Evolutionary conservation across 2,113 vertebrate genomes (phyloP).

Genomic region (Motacilla alba): DNA sequence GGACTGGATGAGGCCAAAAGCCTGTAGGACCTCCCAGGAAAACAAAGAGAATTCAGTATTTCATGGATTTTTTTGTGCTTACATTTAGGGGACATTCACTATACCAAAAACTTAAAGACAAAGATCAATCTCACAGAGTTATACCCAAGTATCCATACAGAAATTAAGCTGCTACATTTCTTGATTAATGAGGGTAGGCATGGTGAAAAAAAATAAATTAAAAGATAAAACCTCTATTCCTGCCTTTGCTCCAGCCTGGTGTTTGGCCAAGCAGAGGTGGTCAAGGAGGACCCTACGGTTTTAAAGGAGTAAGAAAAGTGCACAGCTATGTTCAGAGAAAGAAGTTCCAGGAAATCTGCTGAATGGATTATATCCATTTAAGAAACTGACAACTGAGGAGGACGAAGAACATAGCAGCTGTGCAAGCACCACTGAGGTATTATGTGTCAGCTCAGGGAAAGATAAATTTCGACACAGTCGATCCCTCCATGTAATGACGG

Average conservation of each 20-base stretch:
- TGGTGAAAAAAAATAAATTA: background rate
- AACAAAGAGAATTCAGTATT: background rate
- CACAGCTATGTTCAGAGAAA: background rate
- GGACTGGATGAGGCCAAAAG: background rate
- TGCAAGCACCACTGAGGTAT: background rate
- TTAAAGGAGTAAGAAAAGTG: background rate
- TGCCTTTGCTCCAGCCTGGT: background rate
- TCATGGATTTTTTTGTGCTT: background rate
- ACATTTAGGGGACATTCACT: background rate
- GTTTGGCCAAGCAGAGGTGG: background rate
- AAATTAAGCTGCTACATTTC: background rate
- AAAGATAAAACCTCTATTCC: background rate
- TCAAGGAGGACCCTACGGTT: background rate
- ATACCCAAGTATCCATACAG: background rate
- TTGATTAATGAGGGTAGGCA: background rate
- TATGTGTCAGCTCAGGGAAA: background rate
- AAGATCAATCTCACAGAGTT: background rate
- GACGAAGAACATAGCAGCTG: background rate
- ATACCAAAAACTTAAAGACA: background rate
- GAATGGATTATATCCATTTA: constrained; percentile 22
- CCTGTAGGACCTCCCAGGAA: background rate
- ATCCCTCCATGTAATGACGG: background rate
- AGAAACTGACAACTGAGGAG: background rate
- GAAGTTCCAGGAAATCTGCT: constrained; percentile 34
- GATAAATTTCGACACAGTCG: background rate